phyloP scores from a whole-genome alignment of 2,888 invertebrate species.

The Diloba caeruleocephala region DNA sequence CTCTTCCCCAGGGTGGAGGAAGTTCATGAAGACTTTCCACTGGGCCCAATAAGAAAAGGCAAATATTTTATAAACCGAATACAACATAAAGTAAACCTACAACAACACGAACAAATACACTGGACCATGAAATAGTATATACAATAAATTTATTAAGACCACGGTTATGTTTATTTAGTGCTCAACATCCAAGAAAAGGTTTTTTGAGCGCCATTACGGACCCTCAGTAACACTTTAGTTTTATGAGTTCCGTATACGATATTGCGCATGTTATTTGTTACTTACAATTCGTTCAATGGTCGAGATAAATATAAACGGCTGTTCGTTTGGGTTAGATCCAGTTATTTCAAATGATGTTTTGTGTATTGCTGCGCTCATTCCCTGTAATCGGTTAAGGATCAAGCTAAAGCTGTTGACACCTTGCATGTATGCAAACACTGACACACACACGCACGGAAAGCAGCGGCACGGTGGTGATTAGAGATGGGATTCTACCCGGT shows the following conservation, averaged over 20 bases:
- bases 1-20: no score
- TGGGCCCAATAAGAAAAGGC: no score
- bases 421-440: no score
- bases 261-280: constrained; percentile 41
- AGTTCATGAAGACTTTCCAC: no score
- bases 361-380: not conserved
- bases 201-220: constrained; percentile 34
- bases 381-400: no score
- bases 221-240: constrained; percentile 49
- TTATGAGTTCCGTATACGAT: constrained; percentile 43
- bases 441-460: no score
- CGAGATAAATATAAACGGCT: constrained; percentile 31
- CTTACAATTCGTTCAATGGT: constrained; percentile 27
- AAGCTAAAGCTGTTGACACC: no score
- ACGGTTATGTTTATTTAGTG: constrained; percentile 28
- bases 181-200: constrained; percentile 35
- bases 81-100: no score
- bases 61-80: no score
- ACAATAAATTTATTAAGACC: constrained; percentile 44
- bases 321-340: constrained; percentile 9
- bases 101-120: not conserved
- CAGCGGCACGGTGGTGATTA: no score
- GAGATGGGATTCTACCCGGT: no score
- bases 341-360: not conserved
- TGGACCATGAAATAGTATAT: constrained; percentile 20